phyloP scores from a whole-genome alignment of 2,888 invertebrate species.

The Marronus borbonicus region DNA sequence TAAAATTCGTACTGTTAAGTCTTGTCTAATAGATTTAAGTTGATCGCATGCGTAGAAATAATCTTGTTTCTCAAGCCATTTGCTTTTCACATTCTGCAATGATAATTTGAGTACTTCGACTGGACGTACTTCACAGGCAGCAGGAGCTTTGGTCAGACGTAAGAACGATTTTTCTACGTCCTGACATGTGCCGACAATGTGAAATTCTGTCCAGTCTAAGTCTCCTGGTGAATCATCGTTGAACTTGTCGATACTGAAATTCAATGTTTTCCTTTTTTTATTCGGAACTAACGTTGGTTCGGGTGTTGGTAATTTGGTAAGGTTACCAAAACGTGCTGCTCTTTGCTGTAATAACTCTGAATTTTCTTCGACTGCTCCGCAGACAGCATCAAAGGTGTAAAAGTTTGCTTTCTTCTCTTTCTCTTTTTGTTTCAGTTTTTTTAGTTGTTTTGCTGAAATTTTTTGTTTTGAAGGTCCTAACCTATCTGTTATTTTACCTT shows the following conservation, averaged over 20 bases:
- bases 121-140: slow-evolving; percentile 92
- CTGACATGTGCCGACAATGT: slow-evolving; percentile 94
- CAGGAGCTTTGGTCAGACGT: slow-evolving; percentile 95
- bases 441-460: slow-evolving; percentile 66
- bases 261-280: slow-evolving; percentile 54
- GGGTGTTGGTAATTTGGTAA: slow-evolving; percentile 56
- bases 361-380: slow-evolving; percentile 77
- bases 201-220: slow-evolving; percentile 88
- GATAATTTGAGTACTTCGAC: slow-evolving; percentile 88
- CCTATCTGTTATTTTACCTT: slow-evolving; percentile 75
- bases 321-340: slow-evolving; percentile 87
- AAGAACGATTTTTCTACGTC: slow-evolving; percentile 97
- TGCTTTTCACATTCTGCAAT: slow-evolving; percentile 90
- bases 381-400: slow-evolving; percentile 70
- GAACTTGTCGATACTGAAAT: slow-evolving; percentile 62
- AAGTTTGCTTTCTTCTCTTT: slow-evolving; percentile 71
- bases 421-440: slow-evolving; percentile 72
- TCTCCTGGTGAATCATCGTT: slow-evolving; percentile 79
- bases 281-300: slow-evolving; percentile 27
- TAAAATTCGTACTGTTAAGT: slow-evolving; percentile 87
- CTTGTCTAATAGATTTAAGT: slow-evolving; percentile 98
- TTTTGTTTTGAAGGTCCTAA: slow-evolving; percentile 71
- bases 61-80: slow-evolving; percentile 92
- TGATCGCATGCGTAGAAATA: slow-evolving; percentile 99
- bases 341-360: slow-evolving; percentile 88